A percentile compares a stretch with the other conserved stretches of the same genome.
phyloP scores from a whole-genome alignment of 1,140 invertebrate species.

The Myzus persicae region DNA sequence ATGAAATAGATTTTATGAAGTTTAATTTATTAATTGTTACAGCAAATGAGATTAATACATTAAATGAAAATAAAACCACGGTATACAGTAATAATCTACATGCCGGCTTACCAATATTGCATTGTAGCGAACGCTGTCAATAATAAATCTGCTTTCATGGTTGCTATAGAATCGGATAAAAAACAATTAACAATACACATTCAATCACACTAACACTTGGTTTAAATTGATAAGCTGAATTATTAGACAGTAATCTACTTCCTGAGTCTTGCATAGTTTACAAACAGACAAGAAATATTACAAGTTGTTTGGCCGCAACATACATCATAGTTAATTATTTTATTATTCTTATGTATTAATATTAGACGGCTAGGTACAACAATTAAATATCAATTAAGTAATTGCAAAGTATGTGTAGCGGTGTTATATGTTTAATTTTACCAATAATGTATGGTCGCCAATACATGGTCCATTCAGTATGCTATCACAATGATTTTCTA shows the following conservation, averaged over 20 bases:
- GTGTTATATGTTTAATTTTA: background rate
- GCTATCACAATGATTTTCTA: background rate
- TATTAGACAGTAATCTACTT: background rate
- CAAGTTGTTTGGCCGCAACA: background rate
- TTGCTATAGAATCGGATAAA: slow-evolving; percentile 23
- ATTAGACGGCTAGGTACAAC: background rate
- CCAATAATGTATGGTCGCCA: background rate
- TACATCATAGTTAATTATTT: background rate
- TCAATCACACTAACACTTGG: slow-evolving; percentile 18
- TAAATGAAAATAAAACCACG: slow-evolving; percentile 13
- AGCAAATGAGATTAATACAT: background rate
- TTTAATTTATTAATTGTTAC: background rate
- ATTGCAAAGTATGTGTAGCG: background rate
- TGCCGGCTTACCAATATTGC: slow-evolving; percentile 37
- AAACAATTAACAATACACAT: background rate
- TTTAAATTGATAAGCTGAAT: slow-evolving; percentile 8
- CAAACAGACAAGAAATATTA: background rate
- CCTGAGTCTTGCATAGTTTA: background rate
- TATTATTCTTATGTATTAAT: background rate
- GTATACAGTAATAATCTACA: slow-evolving; percentile 37
- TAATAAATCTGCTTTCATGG: slow-evolving; percentile 23
- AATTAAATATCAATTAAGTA: background rate
- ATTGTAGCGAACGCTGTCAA: background rate
- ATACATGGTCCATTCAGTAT: background rate
- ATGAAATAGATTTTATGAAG: background rate